Conservation (phyloP, 2,113 vertebrate genomes). For the Salminus brasiliensis region DNA sequence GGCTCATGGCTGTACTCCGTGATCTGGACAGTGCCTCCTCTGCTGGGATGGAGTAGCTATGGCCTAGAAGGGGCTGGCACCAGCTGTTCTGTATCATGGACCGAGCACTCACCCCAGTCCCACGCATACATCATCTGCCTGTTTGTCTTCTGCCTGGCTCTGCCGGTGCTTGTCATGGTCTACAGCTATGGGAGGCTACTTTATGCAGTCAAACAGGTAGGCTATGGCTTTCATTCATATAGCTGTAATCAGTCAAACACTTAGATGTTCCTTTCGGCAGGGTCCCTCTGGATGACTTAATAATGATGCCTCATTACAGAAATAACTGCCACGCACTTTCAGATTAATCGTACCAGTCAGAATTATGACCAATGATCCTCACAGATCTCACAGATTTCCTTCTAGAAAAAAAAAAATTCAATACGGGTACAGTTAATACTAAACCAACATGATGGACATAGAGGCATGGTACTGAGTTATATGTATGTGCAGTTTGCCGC, state of each 20-base stretch:
- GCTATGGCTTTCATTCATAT: neutral
- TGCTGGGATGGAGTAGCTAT: conserved; percentile 88
- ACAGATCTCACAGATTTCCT: too few relatives aligned
- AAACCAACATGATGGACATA: too few relatives aligned
- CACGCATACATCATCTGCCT: conserved; percentile 87
- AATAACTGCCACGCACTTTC: too few relatives aligned
- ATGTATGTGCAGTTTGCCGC: too few relatives aligned
- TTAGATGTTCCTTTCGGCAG: neutral
- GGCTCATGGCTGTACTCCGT: conserved; percentile 86
- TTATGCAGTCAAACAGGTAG: conserved; percentile 84
- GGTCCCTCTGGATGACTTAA: too few relatives aligned
- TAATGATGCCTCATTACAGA: too few relatives aligned
- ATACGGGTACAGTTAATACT: too few relatives aligned
- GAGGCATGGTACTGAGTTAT: too few relatives aligned
- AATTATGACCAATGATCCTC: too few relatives aligned
- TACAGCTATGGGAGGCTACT: conserved; percentile 86
- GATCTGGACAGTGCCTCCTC: conserved; percentile 86
- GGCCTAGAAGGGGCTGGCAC: conserved; percentile 84
- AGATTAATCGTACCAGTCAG: too few relatives aligned
- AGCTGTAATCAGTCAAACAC: neutral
- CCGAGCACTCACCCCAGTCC: conserved; percentile 71
- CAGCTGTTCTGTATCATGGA: conserved; percentile 87
- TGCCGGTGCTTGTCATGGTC: conserved; percentile 83
- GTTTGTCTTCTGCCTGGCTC: conserved; percentile 84
- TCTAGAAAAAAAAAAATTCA: too few relatives aligned